These are phyloP conservation scores for Panonychus citri DNA, from an alignment of 1,140 invertebrate genomes.

Conservation along the genomic window DNA sequence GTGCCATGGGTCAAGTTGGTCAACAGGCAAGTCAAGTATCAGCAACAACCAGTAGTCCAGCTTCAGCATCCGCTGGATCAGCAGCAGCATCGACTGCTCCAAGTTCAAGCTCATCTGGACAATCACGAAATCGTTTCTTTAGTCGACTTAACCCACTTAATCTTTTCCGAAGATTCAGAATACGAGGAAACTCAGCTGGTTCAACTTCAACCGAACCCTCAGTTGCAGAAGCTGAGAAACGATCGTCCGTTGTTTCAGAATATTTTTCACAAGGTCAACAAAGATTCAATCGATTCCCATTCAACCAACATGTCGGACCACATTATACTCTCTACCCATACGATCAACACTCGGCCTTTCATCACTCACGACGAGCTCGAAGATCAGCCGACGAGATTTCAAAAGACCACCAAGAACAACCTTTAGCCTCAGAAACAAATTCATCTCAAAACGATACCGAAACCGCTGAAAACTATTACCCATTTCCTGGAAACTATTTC, in stretches of 20 bases:
- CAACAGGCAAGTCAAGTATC: not conserved
- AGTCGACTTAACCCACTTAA: conserved; percentile 11
- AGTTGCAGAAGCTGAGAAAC: not conserved
- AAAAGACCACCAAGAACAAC: too few species aligned
- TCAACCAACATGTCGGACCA: not conserved
- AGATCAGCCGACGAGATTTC: too few species aligned
- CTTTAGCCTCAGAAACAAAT: too few species aligned
- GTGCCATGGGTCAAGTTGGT: not conserved
- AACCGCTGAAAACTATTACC: not conserved
- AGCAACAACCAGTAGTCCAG: not conserved
- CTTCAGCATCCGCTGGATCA: not conserved
- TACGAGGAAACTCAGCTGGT: not conserved
- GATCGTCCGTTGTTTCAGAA: not conserved
- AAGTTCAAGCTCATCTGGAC: not conserved
- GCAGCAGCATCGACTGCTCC: not conserved
- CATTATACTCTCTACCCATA: not conserved
- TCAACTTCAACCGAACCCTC: not conserved
- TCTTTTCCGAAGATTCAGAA: conserved; percentile 7
- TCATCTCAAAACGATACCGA: not conserved
- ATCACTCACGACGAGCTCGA: too few species aligned
- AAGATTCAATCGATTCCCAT: not conserved
- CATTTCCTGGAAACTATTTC: not conserved
- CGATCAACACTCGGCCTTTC: not conserved
- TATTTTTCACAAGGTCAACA: not conserved
- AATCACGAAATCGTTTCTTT: conserved; percentile 1